Evolutionary conservation across 1,140 invertebrate genomes (phyloP).

Genomic region (Ladona fulva): DNA sequence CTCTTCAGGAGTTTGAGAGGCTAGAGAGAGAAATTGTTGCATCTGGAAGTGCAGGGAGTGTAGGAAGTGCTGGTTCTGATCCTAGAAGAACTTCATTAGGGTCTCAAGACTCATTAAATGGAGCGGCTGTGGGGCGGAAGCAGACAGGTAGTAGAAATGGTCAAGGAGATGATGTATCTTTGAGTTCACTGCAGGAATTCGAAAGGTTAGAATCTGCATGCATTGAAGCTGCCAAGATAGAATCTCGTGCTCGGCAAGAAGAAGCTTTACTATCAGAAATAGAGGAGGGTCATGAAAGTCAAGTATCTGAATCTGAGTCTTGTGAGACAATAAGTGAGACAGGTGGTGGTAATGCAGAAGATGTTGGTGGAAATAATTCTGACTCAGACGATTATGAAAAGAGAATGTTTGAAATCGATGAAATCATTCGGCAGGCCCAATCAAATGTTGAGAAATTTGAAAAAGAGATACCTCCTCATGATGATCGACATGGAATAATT

Average conservation of each 20-base stretch:
- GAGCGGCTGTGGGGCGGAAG: slow-evolving; percentile 58
- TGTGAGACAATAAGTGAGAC: slow-evolving; percentile 55
- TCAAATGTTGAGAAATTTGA: slow-evolving; percentile 54
- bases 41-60: slow-evolving; percentile 22
- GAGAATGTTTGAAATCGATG: slow-evolving; percentile 61
- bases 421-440: slow-evolving; percentile 61
- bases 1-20: slow-evolving; percentile 88
- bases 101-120: slow-evolving; percentile 39
- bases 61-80: background rate
- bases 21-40: slow-evolving; percentile 69
- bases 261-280: slow-evolving; percentile 63
- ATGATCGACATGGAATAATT: slow-evolving; percentile 32
- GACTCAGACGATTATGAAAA: slow-evolving; percentile 55
- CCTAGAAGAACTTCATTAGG: slow-evolving; percentile 22
- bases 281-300: slow-evolving; percentile 55
- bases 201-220: slow-evolving; percentile 85
- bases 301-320: slow-evolving; percentile 54
- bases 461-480: slow-evolving; percentile 21
- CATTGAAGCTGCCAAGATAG: slow-evolving; percentile 68
- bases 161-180: slow-evolving; percentile 79
- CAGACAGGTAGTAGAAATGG: slow-evolving; percentile 49
- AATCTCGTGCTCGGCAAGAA: slow-evolving; percentile 74
- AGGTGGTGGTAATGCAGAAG: slow-evolving; percentile 33
- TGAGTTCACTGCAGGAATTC: slow-evolving; percentile 91
- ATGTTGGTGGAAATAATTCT: slow-evolving; percentile 37